Conservation (phyloP, 37 sponge, comb jelly and placozoan genomes). For the Spongia lamella region DNA sequence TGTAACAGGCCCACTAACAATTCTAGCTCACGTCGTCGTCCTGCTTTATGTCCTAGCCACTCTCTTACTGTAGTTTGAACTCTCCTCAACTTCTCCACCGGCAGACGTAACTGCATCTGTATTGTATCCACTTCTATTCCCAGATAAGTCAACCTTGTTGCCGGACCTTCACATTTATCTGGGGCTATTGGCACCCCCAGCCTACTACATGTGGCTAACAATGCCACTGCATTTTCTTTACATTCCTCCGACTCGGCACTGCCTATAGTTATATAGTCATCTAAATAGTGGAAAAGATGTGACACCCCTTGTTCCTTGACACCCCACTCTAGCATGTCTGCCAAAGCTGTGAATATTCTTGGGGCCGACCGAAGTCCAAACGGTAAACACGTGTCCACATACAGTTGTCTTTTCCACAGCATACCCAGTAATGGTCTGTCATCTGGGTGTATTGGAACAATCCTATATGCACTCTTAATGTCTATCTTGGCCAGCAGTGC, state of each 20-base stretch:
- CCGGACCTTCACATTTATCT: conserved; percentile 52
- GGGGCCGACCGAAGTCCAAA: too few species aligned
- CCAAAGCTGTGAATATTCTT: conserved; percentile 1
- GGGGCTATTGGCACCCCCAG: conserved; percentile 49
- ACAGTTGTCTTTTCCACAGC: conserved; percentile 13
- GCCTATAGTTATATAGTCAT: conserved; percentile 41
- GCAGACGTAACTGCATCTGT: background rate
- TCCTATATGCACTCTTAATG: too few species aligned
- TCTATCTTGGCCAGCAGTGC: too few species aligned
- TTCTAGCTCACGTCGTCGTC: conserved; percentile 19
- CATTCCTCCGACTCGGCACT: conserved; percentile 19
- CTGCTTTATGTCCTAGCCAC: background rate
- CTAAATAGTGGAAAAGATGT: conserved; percentile 37
- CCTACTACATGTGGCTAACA: background rate
- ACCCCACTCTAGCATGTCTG: too few species aligned
- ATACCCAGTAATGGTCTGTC: conserved; percentile 29
- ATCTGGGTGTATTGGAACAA: too few species aligned
- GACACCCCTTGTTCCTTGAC: conserved; percentile 15
- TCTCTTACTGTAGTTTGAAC: background rate
- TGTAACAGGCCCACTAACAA: conserved; percentile 31
- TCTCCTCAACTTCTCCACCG: background rate
- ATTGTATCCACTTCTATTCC: conserved; percentile 40
- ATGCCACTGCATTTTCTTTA: background rate
- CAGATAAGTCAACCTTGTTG: conserved; percentile 30
- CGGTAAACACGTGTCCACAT: conserved; percentile 17